Conservation (phyloP, 92 coral and sea anemone species). For the Nematostella vectensis region DNA sequence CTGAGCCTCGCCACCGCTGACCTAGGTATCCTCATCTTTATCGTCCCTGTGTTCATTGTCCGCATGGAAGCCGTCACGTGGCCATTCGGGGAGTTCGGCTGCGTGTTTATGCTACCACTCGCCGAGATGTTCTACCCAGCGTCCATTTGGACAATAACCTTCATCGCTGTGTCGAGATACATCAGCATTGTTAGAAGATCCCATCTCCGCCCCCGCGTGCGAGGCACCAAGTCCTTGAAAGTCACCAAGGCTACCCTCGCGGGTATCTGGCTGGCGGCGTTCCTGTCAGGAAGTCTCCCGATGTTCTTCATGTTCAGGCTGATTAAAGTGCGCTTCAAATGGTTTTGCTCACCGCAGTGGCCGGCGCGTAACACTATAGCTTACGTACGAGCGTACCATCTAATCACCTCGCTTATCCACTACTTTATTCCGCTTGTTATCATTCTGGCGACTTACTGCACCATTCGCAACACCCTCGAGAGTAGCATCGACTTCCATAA, state of each 20-base stretch:
- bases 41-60: conserved; percentile 26
- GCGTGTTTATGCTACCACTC: conserved; percentile 31
- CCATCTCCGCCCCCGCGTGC: not conserved
- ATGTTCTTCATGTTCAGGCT: conserved; percentile 1
- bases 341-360: no score
- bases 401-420: not conserved
- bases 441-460: not conserved
- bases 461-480: not conserved
- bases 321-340: not conserved
- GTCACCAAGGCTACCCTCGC: conserved; percentile 8
- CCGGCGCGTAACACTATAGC: not conserved
- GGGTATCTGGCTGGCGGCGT: conserved; percentile 37
- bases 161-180: conserved; percentile 49
- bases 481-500: not conserved
- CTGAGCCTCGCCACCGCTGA: conserved; percentile 53
- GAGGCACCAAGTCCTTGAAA: conserved; percentile 6
- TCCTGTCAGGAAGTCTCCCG: conserved; percentile 25
- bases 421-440: not conserved
- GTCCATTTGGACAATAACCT: conserved; percentile 52
- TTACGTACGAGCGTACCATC: not conserved
- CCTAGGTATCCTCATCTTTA: conserved; percentile 30
- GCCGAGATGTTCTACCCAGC: conserved; percentile 50
- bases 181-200: conserved; percentile 21
- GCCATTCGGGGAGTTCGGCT: conserved; percentile 33
- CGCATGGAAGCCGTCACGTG: conserved; percentile 19